Base-by-base conservation (phyloP, 2,888 invertebrate genomes). In the Melangyna quadrimaculata region DNA sequence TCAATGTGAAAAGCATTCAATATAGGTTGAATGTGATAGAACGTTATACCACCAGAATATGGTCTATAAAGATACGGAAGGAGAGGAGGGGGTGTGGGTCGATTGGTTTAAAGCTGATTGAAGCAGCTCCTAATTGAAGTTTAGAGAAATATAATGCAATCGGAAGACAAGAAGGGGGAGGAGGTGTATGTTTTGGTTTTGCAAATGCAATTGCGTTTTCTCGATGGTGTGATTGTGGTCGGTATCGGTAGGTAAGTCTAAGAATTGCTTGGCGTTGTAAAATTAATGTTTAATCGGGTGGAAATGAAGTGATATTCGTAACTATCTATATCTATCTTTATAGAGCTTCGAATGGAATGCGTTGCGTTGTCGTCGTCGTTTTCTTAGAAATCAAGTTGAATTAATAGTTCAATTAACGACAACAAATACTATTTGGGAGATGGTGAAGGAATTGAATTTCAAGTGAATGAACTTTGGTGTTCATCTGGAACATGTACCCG, bases 111-210 rank as follows among this genome's bases (percentile, higher is more conserved):
- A 73, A 73, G 77, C 77, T 81, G 80, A 86, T 86, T 86, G 86
- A n/a, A n/a, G n/a, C 73, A 81, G 77, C 61, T 70, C 73, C 77
- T 86, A 86, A 86, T 86, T 86, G 86, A 86, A 81, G 81, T 86
- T 81, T 86, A 70, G 73, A 84, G 72, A 32, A 45, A 59, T 59
- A 75, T 84, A 80, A 81, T 86, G 70, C 81, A 81, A 81, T 86
- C 51, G 61, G 71, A 29, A 17, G 55, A 29, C 5, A 10, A 12
- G n/a, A 8, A 1, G 6, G 40, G 27, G 19, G 43, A 8, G n/a
- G n/a, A n/a, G n/a, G n/a, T n/a, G n/a, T 1, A 10, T 37, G 29
- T 67, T 71, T 69, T 69, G 24, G 59, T 71, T 75, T n/a, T n/a
- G n/a, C n/a, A n/a, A n/a, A n/a, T 72, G 37, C 32, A 65, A 40